These are phyloP conservation scores for Panthera leo DNA, from an alignment of 2,113 vertebrate species.

Conservation along the genomic window DNA sequence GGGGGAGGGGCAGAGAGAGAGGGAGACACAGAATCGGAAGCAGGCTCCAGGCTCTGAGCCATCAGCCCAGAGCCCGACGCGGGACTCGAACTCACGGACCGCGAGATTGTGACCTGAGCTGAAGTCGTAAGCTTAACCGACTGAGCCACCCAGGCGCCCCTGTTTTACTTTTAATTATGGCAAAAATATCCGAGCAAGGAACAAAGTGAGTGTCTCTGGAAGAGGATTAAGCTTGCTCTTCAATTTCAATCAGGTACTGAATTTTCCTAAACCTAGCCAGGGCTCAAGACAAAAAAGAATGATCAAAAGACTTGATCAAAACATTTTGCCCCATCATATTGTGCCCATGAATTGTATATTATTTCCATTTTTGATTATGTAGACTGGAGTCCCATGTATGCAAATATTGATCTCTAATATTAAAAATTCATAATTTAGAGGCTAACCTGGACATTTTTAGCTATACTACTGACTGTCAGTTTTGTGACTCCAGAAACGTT, in stretches of 20 bases:
- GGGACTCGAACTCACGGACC: too few relatives aligned
- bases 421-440: background rate
- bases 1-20: too few relatives aligned
- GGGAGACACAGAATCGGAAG: too few relatives aligned
- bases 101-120: too few relatives aligned
- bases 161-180: constrained; percentile 88
- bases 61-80: too few relatives aligned
- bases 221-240: constrained; percentile 86
- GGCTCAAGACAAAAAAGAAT: background rate
- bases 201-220: constrained; percentile 85
- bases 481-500: background rate
- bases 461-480: background rate
- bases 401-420: background rate
- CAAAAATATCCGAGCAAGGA: constrained; percentile 70
- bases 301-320: background rate
- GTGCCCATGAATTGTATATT: background rate
- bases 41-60: too few relatives aligned
- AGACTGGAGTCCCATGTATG: background rate
- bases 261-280: background rate
- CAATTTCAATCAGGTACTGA: constrained; percentile 85
- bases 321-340: background rate
- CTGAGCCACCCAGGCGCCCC: too few relatives aligned
- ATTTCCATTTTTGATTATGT: background rate
- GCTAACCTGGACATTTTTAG: background rate
- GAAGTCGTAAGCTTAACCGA: too few relatives aligned